Conservation (phyloP, 1,140 invertebrate species). For the Bombyx mandarina region DNA sequence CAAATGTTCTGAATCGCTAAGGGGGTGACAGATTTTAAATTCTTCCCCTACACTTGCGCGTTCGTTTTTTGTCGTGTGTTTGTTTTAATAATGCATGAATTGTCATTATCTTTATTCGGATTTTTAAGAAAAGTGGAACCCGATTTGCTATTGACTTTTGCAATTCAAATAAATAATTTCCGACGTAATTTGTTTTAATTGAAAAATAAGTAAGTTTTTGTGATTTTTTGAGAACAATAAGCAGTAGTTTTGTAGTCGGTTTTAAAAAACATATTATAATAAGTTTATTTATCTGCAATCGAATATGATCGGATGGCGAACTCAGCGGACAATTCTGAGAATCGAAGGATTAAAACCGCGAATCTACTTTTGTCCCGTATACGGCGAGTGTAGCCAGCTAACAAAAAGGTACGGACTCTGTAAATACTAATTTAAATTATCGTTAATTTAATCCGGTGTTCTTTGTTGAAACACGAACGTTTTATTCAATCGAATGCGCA, state of each 20-base stretch:
- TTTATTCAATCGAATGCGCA: constrained; percentile 59
- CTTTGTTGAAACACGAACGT: constrained; percentile 49
- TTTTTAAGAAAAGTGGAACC: constrained; percentile 21
- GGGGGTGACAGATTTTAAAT: constrained; percentile 67
- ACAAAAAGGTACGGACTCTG: constrained; percentile 49
- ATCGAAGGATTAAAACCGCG: constrained; percentile 53
- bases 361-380: constrained; percentile 54
- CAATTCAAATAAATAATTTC: constrained; percentile 24
- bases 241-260: no score
- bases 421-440: constrained; percentile 68
- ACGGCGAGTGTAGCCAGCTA: constrained; percentile 41
- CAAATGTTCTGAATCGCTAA: constrained; percentile 55
- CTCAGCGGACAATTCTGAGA: no score
- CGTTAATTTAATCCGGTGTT: constrained; percentile 55
- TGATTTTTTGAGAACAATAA: constrained; percentile 1
- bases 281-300: no score
- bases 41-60: constrained; percentile 64
- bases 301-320: no score
- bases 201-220: neutral
- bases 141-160: constrained; percentile 30
- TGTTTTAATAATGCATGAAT: constrained; percentile 65
- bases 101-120: constrained; percentile 52
- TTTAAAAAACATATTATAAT: no score
- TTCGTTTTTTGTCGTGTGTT: constrained; percentile 33
- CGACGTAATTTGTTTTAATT: constrained; percentile 7